These are phyloP conservation scores for Rachycentron canadum DNA, from an alignment of 2,797 vertebrate species.

Conservation along the genomic window DNA sequence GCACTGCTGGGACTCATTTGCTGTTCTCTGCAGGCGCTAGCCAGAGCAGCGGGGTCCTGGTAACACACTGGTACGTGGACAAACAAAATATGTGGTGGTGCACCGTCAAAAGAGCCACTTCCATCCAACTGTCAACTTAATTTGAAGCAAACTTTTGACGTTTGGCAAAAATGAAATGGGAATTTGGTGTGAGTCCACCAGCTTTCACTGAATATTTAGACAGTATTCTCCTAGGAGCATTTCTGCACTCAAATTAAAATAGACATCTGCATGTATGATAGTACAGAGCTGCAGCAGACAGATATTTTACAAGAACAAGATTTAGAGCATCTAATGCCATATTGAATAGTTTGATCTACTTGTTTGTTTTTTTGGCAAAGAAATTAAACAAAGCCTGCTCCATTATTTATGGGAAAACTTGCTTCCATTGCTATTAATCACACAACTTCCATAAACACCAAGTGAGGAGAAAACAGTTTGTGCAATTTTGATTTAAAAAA, in stretches of 20 bases:
- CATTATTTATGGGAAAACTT: slow-evolving; percentile 19
- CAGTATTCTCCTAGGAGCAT: neutral
- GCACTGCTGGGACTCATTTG: slow-evolving; percentile 66
- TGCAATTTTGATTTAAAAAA: slow-evolving; percentile 5
- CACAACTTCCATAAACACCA: slow-evolving; percentile 1
- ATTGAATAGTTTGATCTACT: neutral
- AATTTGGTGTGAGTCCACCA: slow-evolving; percentile 9
- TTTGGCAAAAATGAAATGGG: slow-evolving; percentile 32
- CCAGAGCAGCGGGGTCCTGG: slow-evolving; percentile 48
- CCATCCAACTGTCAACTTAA: slow-evolving; percentile 37
- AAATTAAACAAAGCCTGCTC: slow-evolving; percentile 8
- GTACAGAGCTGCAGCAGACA: neutral
- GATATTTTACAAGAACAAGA: neutral
- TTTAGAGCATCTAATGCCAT: slow-evolving; percentile 20
- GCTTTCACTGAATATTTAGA: neutral
- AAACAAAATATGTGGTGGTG: slow-evolving; percentile 22
- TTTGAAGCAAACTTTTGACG: slow-evolving; percentile 36
- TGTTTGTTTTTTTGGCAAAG: slow-evolving; percentile 12
- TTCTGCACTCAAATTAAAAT: neutral
- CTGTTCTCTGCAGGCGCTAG: slow-evolving; percentile 41
- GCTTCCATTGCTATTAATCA: slow-evolving; percentile 17
- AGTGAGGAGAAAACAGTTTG: neutral
- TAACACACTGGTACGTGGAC: neutral
- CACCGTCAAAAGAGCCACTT: slow-evolving; percentile 20
- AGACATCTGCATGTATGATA: slow-evolving; percentile 1